Conservation (phyloP, 2,888 invertebrate genomes). For the Biston betularia region DNA sequence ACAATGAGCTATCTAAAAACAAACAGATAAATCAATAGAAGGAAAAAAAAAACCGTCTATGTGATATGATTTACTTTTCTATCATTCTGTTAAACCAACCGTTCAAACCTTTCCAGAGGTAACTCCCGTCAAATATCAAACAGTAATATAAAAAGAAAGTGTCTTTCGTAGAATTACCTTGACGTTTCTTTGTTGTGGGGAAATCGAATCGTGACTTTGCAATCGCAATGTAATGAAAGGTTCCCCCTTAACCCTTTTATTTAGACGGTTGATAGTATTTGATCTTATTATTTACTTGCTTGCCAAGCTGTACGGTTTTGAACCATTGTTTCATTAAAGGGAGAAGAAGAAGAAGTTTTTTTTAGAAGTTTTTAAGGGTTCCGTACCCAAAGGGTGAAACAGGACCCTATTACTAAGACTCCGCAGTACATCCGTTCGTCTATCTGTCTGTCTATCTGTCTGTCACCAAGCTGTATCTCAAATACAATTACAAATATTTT, state of each 20-base stretch:
- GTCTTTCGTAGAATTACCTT: constrained; percentile 18
- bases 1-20: too few species aligned
- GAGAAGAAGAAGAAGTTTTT: too few species aligned
- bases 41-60: too few species aligned
- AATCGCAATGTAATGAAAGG: constrained; percentile 8
- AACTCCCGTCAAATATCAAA: constrained; percentile 18
- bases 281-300: too few species aligned
- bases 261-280: background rate
- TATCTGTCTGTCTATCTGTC: too few species aligned
- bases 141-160: constrained; percentile 18
- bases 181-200: constrained; percentile 12
- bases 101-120: constrained; percentile 15
- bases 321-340: background rate
- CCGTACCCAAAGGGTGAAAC: too few species aligned
- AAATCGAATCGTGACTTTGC: constrained; percentile 12
- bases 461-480: too few species aligned
- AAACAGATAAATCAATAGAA: too few species aligned
- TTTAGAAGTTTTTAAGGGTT: too few species aligned
- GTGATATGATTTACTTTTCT: constrained; percentile 5
- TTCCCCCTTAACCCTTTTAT: background rate
- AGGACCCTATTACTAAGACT: too few species aligned
- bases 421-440: too few species aligned
- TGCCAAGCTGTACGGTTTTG: background rate
- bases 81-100: constrained; percentile 24
- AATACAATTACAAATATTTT: too few species aligned